Conservation (phyloP, 2,113 vertebrate species). For the Corapipo altera region DNA sequence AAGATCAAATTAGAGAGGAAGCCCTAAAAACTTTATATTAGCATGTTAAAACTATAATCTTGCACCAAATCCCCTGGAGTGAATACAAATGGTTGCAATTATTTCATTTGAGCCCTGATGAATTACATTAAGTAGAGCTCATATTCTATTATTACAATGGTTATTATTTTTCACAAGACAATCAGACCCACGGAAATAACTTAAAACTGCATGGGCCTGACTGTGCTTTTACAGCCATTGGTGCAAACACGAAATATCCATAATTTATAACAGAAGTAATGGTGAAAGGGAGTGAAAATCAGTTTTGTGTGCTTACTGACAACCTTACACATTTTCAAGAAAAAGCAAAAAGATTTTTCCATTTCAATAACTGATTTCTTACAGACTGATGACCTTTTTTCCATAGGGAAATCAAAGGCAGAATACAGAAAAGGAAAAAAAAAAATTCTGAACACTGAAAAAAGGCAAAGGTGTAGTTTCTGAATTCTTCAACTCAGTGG, state of each 20-base stretch:
- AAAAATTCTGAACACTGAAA: not conserved
- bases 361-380: not conserved
- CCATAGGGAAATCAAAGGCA: not conserved
- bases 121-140: not conserved
- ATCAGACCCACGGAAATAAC: not conserved
- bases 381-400: not conserved
- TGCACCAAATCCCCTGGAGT: not conserved
- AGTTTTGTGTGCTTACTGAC: not conserved
- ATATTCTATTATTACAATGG: not conserved
- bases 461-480: not conserved
- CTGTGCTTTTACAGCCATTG: not conserved
- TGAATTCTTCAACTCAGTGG: not conserved
- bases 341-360: not conserved
- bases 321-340: not conserved
- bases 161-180: not conserved
- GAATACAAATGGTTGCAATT: not conserved
- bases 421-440: not conserved
- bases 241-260: not conserved
- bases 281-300: not conserved
- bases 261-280: not conserved
- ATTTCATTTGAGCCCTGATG: not conserved
- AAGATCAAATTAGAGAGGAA: not conserved
- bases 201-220: not conserved
- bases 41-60: fast-evolving
- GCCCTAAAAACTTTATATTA: not conserved